Base-by-base conservation (phyloP, 1,140 invertebrate species). In the Helicorthomorpha holstii region DNA sequence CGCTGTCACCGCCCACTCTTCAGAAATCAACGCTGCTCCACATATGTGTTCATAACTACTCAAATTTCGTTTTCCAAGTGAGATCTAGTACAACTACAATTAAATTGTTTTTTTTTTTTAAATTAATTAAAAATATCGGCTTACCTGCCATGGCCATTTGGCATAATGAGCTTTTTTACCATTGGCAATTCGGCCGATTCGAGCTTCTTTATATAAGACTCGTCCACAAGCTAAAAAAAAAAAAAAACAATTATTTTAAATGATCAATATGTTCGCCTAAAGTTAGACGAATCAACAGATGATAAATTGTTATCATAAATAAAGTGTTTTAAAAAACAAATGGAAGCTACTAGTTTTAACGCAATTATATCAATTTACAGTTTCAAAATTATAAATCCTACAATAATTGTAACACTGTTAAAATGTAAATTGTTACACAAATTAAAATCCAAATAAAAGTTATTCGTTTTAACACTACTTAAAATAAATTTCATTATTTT, bases 1-100 rank as follows among this genome's bases (percentile, higher is more conserved):
- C 1, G 93, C 92, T 22, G 89, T 95, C 50, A 96, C 89, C 1
- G 92, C 88, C 91, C 92, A 96, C 68, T 92, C 88, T 69, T 94
- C 86, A 64, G 88, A 94, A 24, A 96, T 66, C 25, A 96, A 73
- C 0, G 91, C 89, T 0, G 89, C 90, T 0, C 93, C 92, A 63
- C 92, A 96, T 69, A 92, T 94, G 69, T 95, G 89, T 3, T 91
- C 70, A 65, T 90, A 90, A 16, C 82, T 86, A 55, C 59, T 63
- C 50, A 59, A 61, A 43, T 63, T 58, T 64, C 48, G 48, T 63
- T 64, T 53, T 57, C 67, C 51, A 12, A 65, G 47, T 1, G 64
- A 64, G 16, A 64, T 55, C 58, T 62, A 45, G 45, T 3, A 57
- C 34, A n/a, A 38, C n/a, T n/a, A n/a, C n/a, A n/a, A n/a, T n/a